A percentile compares a stretch with the other conserved stretches of the same genome.
Evolutionary conservation across 37 sponge, comb jelly and placozoan genomes (phyloP).

Genomic region (Halichondria panicea): DNA sequence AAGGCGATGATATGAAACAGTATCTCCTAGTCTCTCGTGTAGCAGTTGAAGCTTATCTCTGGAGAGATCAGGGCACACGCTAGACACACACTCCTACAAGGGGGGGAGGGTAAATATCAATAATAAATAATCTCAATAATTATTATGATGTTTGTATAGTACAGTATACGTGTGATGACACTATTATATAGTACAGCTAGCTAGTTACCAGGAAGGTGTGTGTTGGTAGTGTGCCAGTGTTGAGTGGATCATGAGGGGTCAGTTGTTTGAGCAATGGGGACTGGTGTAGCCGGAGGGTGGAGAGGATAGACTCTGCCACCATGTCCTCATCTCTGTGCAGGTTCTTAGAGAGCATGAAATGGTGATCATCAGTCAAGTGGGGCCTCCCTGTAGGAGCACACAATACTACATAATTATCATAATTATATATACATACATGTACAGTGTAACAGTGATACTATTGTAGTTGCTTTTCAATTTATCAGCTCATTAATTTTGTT

Average conservation of each 20-base stretch:
- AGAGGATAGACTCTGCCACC: conserved; percentile 20
- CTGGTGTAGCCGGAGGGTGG: conserved; percentile 22
- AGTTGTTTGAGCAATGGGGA: conserved; percentile 27
- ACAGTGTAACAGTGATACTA: not conserved
- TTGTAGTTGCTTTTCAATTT: too few relatives aligned
- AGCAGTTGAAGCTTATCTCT: conserved; percentile 2
- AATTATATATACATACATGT: not conserved
- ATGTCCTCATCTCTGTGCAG: conserved; percentile 76
- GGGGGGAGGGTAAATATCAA: not conserved
- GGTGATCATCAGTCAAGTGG: conserved; percentile 60
- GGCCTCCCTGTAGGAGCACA: too few relatives aligned
- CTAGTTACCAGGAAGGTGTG: conserved; percentile 14
- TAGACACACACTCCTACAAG: not conserved
- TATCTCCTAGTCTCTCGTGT: conserved; percentile 3
- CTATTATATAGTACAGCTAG: not conserved
- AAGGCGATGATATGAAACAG: conserved; percentile 4
- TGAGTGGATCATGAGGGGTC: conserved; percentile 1
- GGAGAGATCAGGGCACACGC: conserved; percentile 29
- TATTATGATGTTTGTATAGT: too few relatives aligned
- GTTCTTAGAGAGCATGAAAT: conserved; percentile 48
- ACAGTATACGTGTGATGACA: not conserved
- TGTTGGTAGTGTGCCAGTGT: conserved; percentile 8
- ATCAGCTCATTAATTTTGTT: too few relatives aligned
- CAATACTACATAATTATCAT: conserved; percentile 6
- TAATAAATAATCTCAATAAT: not conserved